Percentiles rank a stretch among this genome's conserved stretches.
These are phyloP conservation scores for Catonia carolina DNA, from an alignment of 2,888 invertebrate species.

Conservation along the genomic window DNA sequence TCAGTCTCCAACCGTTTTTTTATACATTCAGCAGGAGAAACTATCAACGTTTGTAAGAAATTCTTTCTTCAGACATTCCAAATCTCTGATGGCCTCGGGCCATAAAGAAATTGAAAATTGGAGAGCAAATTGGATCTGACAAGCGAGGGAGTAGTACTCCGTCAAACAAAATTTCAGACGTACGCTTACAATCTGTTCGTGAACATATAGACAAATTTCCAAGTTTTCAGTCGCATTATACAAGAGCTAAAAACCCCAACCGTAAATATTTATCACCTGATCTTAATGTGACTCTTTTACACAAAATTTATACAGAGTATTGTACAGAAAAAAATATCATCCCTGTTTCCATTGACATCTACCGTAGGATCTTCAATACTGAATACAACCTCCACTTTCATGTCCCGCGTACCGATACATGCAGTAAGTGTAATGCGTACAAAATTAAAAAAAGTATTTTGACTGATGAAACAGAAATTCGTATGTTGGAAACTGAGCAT, in stretches of 20 bases:
- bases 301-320: neutral
- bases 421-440: neutral
- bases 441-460: conserved; percentile 1
- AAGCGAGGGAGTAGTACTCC: neutral
- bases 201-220: neutral
- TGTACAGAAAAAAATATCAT: neutral
- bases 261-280: conserved; percentile 4
- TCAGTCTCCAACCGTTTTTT: conserved; percentile 2
- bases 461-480: conserved; percentile 2
- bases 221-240: neutral
- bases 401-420: neutral
- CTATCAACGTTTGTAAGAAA: conserved; percentile 7
- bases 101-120: neutral
- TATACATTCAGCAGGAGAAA: neutral
- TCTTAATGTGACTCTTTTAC: neutral
- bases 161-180: neutral
- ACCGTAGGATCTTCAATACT: neutral
- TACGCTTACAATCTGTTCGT: neutral
- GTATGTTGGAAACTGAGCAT: neutral
- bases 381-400: conserved; percentile 7
- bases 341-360: neutral
- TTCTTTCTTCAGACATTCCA: conserved; percentile 1
- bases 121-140: conserved; percentile 8
- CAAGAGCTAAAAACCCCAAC: conserved; percentile 1
- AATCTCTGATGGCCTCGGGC: conserved; percentile 10